A percentile compares a stretch with the other conserved stretches of the same genome.
phyloP scores from a whole-genome alignment of 2,888 invertebrate species.

The Dicycla oo region DNA sequence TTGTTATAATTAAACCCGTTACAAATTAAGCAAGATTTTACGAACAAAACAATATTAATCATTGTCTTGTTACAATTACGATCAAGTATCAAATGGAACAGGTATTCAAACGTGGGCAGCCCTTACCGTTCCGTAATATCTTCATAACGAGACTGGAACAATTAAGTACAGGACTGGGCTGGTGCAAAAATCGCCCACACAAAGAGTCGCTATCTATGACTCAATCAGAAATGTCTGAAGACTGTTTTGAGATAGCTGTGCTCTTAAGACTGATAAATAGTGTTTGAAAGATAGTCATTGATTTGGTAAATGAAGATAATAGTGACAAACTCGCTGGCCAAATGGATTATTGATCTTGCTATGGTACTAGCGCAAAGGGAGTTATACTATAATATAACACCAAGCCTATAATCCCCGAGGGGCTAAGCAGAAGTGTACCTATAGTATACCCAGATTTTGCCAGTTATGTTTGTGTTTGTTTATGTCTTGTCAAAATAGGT shows the following conservation, averaged over 20 bases:
- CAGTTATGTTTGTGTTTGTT: background rate
- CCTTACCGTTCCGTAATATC: constrained; percentile 59
- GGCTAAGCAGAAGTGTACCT: background rate
- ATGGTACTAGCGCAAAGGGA: background rate
- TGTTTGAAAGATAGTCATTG: constrained; percentile 15
- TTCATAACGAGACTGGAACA: constrained; percentile 52
- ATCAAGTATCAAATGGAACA: constrained; percentile 46
- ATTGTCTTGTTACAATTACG: constrained; percentile 58
- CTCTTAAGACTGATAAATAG: constrained; percentile 33
- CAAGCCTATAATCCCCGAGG: too few relatives aligned
- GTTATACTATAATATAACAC: background rate
- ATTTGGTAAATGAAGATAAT: constrained; percentile 29
- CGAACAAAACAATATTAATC: constrained; percentile 48
- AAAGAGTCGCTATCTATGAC: constrained; percentile 42
- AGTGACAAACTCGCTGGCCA: background rate
- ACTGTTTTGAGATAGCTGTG: constrained; percentile 36
- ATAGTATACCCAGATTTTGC: background rate
- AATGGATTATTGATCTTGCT: background rate
- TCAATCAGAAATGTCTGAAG: constrained; percentile 46
- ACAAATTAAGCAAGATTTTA: constrained; percentile 34
- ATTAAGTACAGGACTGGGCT: constrained; percentile 39
- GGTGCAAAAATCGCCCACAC: constrained; percentile 61
- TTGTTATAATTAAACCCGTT: constrained; percentile 13
- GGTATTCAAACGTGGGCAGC: constrained; percentile 56
- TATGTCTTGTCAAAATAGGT: background rate